Evolutionary conservation across 2,113 vertebrate genomes (phyloP), one percentile per base, ranked within the genome.

Genomic region (Phalacrocorax carbo): DNA sequence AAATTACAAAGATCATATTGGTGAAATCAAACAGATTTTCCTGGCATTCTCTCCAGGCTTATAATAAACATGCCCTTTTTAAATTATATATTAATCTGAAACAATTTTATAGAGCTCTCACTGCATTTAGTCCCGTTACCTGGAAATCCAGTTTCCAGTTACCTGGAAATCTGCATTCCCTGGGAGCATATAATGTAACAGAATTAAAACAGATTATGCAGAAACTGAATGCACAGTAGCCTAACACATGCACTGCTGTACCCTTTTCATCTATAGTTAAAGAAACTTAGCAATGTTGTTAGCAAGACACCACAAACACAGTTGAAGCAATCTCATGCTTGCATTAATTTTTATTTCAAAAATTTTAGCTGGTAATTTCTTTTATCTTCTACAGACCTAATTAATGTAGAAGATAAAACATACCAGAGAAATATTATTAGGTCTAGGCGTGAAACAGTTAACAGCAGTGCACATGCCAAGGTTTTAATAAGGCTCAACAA

Each of bases 401-500:
- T 73, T 88, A 95, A 79, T 4, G 32, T 25, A 85, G 32, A 4
- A 86, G 46, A 44, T 3, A 71, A 83, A 91, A 77, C 58, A 36
- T 15, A 64, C 14, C 49, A 55, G 17, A 48, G 46, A 40, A 34
- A 2, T 34, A 72, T 75, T 76, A 62, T 61, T 73, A 71, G 64
- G 86, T 76, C 64, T 82, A 86, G 97, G 73, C 96, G 91, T 30
- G 97, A 97, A 98, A 94, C 21, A 90, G 97, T 98, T 98, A 98
- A 98, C 86, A 93, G 91, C 64, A 88, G 51, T 23, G 46, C 62
- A 84, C 91, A 96, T 95, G 97, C 94, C 97, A 97, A 97, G 96
- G 89, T 96, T 97, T 98, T 97, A 97, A 98, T 96, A 97, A 95
- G 97, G 96, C 93, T 97, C 95, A 97, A 95, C 97, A 96, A 98